phyloP scores from a whole-genome alignment of 2,797 vertebrate species.

The Chaenodraco wilsoni region DNA sequence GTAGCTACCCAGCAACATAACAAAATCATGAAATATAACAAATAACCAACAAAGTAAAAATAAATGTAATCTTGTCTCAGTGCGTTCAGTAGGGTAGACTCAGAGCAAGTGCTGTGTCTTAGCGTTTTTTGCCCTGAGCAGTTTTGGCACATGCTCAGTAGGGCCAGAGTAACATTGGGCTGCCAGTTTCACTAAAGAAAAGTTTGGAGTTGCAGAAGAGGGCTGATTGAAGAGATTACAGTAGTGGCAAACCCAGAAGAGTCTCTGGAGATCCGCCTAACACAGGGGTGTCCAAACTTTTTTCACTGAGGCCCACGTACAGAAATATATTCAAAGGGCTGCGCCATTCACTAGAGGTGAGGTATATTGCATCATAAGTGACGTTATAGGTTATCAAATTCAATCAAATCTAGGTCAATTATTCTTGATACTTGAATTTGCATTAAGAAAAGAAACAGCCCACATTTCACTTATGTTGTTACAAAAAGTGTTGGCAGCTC shows the following conservation, averaged over 20 bases:
- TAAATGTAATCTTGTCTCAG: constrained; percentile 79
- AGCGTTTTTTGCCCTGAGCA: constrained; percentile 80
- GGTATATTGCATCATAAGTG: no score
- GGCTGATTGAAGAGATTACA: constrained; percentile 75
- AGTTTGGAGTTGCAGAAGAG: constrained; percentile 73
- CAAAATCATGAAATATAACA: constrained; percentile 76
- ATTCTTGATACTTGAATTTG: no score
- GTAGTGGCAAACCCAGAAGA: constrained; percentile 69
- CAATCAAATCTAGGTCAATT: no score
- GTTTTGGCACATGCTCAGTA: constrained; percentile 78
- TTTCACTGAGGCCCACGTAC: no score
- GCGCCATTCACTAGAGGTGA: no score
- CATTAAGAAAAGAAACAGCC: no score
- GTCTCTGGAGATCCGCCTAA: constrained; percentile 57
- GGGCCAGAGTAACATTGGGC: constrained; percentile 80
- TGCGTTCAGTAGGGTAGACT: constrained; percentile 84
- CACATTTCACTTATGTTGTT: no score
- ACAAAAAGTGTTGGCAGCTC: no score
- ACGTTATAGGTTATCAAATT: no score
- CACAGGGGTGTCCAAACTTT: no score
- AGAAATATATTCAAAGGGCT: no score
- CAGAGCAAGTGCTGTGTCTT: constrained; percentile 85
- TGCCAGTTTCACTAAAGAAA: constrained; percentile 79
- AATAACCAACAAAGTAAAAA: constrained; percentile 65
- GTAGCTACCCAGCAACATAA: constrained; percentile 85